phyloP scores from a whole-genome alignment of 2,797 vertebrate species.

The Carduelis carduelis region DNA sequence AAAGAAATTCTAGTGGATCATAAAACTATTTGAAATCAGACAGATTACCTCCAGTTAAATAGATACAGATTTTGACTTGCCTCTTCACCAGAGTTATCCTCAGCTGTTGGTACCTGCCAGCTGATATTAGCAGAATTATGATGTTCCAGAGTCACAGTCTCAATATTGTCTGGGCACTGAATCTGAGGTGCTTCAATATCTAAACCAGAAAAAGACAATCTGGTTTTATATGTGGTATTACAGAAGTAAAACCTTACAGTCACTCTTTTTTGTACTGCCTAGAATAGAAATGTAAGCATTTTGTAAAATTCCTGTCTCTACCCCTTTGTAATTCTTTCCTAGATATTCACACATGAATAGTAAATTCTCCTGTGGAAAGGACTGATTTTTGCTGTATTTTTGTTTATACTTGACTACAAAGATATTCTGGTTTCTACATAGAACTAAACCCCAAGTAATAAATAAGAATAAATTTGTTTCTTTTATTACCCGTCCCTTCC shows the following conservation, averaged over 20 bases:
- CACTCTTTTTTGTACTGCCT: background rate
- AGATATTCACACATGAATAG: background rate
- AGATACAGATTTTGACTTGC: constrained; percentile 61
- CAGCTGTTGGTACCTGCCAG: constrained; percentile 83
- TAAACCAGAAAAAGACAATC: constrained; percentile 62
- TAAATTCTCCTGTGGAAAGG: background rate
- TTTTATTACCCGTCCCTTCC: background rate
- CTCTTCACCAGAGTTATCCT: constrained; percentile 91
- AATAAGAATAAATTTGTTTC: background rate
- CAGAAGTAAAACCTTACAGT: background rate
- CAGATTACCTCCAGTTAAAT: background rate
- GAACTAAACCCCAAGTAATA: background rate
- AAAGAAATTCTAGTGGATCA: background rate
- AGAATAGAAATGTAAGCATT: background rate
- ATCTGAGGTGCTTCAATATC: constrained; percentile 87
- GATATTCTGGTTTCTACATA: background rate
- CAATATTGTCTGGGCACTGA: constrained; percentile 85
- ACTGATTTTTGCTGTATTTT: background rate
- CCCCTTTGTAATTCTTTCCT: background rate
- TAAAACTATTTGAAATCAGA: background rate
- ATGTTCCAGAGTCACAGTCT: constrained; percentile 83
- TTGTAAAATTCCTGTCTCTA: background rate
- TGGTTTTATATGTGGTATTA: background rate
- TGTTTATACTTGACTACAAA: background rate
- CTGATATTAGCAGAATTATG: constrained; percentile 87